phyloP scores from a whole-genome alignment of 2,888 invertebrate genomes.

The Watsonalla binaria region DNA sequence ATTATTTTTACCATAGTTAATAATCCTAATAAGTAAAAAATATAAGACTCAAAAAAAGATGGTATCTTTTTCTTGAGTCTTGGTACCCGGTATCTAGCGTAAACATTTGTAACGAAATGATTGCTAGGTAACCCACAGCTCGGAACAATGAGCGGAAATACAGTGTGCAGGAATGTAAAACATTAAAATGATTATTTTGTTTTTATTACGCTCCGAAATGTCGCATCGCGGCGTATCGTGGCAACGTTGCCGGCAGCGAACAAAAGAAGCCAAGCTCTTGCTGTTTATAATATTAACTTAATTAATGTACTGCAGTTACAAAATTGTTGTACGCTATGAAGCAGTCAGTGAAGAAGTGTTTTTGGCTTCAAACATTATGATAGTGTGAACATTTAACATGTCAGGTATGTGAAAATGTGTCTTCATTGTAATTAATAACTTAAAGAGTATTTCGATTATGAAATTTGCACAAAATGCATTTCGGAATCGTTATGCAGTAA shows the following conservation, averaged over 20 bases:
- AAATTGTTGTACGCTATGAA: neutral
- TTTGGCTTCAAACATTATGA: neutral
- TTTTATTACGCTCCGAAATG: conserved; percentile 51
- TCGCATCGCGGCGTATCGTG: conserved; percentile 64
- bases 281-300: conserved; percentile 11
- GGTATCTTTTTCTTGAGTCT: no score
- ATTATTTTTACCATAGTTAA: no score
- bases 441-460: no score
- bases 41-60: no score
- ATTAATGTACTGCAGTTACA: neutral
- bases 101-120: conserved; percentile 7
- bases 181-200: conserved; percentile 44
- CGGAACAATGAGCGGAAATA: conserved; percentile 21
- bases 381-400: neutral
- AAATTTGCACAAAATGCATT: no score
- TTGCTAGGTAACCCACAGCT: conserved; percentile 46
- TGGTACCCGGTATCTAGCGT: neutral
- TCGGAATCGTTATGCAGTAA: no score
- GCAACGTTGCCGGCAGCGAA: conserved; percentile 45
- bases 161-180: conserved; percentile 22
- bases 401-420: neutral
- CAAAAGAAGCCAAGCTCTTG: conserved; percentile 25
- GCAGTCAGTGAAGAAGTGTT: neutral
- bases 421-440: no score
- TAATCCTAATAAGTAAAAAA: no score